Base-by-base conservation (phyloP, 2,888 invertebrate genomes). In the Neuroscelio doddi region DNA sequence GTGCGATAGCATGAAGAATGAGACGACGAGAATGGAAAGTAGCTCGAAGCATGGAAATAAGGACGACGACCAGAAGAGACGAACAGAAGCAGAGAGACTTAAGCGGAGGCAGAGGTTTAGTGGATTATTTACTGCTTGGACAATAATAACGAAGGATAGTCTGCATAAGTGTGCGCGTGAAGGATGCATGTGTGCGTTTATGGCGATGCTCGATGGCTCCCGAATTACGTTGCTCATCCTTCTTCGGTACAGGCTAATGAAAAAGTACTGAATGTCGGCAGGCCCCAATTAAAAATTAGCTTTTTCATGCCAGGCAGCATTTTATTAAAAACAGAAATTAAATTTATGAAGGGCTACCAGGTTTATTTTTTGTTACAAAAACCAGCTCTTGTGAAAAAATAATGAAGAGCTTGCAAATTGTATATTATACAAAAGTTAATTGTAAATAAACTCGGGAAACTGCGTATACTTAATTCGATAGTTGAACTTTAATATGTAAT, bases 181-280 rank as follows among this genome's bases (percentile, higher is more conserved):
- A 45, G 24, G 32, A 46, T 47, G 56, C 42, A 41, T 14, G 50
- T 64, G 45, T 50, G 53, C 46, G 46, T 52, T 53, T 53, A 53
- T 49, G 32, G 38, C 42, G 14, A 29, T 24, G 47, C 49, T 32
- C 5, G 32, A 42, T 51, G 56, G 65, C 65, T 65, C 47, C 65
- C 65, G 65, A 61, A 65, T 52, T 65, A 65, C 65, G 65, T 61
- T 38, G 49, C 46, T 56, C 56, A 59, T 64, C 61, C 44, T 65
- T 65, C 65, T 61, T 49, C 27, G 47, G 61, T 65, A 65, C 65
- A 61, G 47, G 38, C 56, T 52, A 39, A 61, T 59, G 26, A 49
- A 27, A 49, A 49, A 39, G 49, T 49, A 26, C 32, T 10, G 45
- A 14, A 15, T 36, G 4, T n/a, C 9, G 21, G 3, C 4, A 8